Evolutionary conservation across 2,888 invertebrate genomes (phyloP).

Genomic region (Microctonus hyperodae): DNA sequence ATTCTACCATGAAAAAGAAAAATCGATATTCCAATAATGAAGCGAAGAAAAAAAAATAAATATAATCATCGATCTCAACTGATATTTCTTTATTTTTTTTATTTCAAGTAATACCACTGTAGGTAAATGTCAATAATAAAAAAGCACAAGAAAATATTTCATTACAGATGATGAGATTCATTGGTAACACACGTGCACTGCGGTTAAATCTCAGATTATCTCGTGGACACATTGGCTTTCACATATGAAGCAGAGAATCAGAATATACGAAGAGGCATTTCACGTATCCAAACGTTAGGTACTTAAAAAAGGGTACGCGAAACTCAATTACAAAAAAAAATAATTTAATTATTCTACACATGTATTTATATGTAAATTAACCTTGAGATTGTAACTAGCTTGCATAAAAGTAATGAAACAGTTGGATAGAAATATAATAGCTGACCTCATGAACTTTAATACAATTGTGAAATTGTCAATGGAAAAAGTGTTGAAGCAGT

Average conservation of each 20-base stretch:
- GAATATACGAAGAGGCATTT: slow-evolving; percentile 46
- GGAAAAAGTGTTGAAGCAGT: neutral
- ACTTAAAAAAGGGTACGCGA: neutral
- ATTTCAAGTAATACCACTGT: neutral
- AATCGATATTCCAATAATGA: neutral
- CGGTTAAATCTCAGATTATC: slow-evolving; percentile 43
- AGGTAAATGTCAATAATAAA: neutral
- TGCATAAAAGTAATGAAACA: too few species aligned
- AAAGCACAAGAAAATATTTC: slow-evolving; percentile 30
- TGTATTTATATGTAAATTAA: neutral
- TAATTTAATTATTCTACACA: neutral
- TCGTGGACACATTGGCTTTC: slow-evolving; percentile 56
- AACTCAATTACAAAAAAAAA: slow-evolving; percentile 14
- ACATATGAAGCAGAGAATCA: slow-evolving; percentile 60
- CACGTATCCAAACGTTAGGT: neutral
- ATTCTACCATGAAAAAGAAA: too few species aligned
- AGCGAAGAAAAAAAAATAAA: neutral
- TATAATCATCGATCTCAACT: neutral
- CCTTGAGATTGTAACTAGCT: too few species aligned
- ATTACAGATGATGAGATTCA: neutral
- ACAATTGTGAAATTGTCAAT: too few species aligned
- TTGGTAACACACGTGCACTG: neutral
- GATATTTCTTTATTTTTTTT: neutral
- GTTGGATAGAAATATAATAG: too few species aligned
- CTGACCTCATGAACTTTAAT: neutral